These are phyloP conservation scores for Phasianus colchicus DNA, from an alignment of 2,113 vertebrate genomes.

Conservation along the genomic window DNA sequence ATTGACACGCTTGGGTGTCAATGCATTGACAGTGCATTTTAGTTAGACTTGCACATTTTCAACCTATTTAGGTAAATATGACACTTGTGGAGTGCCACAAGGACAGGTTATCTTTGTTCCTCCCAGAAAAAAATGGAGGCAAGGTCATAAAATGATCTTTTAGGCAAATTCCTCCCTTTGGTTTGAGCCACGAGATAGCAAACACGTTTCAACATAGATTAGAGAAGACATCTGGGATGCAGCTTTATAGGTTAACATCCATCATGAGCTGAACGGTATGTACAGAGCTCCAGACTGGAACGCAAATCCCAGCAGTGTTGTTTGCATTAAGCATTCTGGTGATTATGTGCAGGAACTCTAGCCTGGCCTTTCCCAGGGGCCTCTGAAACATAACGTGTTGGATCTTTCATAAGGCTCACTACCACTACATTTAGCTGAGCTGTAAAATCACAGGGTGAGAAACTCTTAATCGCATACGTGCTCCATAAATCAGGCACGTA, in stretches of 20 bases:
- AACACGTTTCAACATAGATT: background rate
- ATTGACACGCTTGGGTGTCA: background rate
- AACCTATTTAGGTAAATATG: background rate
- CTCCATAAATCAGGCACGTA: background rate
- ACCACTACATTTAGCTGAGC: background rate
- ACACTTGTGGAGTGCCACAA: background rate
- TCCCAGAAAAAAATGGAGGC: background rate
- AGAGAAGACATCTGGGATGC: background rate
- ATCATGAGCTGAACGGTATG: background rate
- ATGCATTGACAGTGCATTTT: too few species aligned
- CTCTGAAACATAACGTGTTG: background rate
- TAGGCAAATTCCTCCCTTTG: slow-evolving; percentile 24
- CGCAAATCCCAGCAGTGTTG: background rate
- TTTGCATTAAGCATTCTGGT: background rate
- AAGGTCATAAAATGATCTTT: slow-evolving; percentile 15
- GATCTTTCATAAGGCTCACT: background rate
- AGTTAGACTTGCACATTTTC: background rate
- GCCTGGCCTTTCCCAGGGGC: background rate
- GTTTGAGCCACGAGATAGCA: background rate
- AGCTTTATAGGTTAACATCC: slow-evolving; percentile 2
- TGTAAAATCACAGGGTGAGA: background rate
- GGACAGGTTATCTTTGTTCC: background rate
- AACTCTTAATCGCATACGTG: background rate
- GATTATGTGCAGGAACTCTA: slow-evolving; percentile 20
- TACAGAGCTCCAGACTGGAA: slow-evolving; percentile 14